Percentiles rank a stretch among this genome's conserved stretches.
Conservation (phyloP, 1,140 invertebrate species). For the Zaprionus kolodkinae region DNA sequence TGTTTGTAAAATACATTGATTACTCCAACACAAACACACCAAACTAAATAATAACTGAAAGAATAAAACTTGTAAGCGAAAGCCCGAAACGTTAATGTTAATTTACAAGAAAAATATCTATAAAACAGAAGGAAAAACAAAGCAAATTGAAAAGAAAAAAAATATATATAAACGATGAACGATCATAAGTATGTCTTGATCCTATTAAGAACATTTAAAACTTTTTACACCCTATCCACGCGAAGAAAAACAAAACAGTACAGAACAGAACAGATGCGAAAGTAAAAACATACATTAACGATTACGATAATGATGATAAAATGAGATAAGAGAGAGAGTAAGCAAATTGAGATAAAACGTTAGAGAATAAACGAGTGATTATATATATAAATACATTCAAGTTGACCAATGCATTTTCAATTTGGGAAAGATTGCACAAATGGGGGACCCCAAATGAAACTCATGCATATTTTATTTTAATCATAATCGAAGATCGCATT, state of each 20-base stretch:
- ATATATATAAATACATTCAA: conserved; percentile 64
- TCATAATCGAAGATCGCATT: conserved; percentile 40
- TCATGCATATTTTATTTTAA: conserved; percentile 6
- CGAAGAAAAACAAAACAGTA: conserved; percentile 21
- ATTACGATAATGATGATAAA: conserved; percentile 47
- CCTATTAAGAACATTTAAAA: conserved; percentile 54
- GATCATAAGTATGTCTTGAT: conserved; percentile 49
- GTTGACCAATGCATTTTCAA: neutral
- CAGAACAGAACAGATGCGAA: conserved; percentile 4
- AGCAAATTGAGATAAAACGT: conserved; percentile 52
- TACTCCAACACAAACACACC: conserved; percentile 15
- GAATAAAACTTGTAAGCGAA: conserved; percentile 23
- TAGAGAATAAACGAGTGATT: conserved; percentile 78
- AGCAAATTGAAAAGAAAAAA: conserved; percentile 49
- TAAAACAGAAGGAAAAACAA: conserved; percentile 22
- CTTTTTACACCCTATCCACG: conserved; percentile 75
- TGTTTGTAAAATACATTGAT: conserved; percentile 52
- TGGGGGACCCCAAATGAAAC: neutral
- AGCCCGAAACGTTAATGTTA: conserved; percentile 40
- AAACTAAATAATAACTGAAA: conserved; percentile 6
- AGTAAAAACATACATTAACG: conserved; percentile 31
- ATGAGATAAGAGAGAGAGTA: neutral
- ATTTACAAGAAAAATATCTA: conserved; percentile 45
- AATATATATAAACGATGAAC: conserved; percentile 23
- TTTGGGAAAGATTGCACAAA: neutral